Conservation (phyloP, 2,113 vertebrate genomes). For the Catharus fuscescens region DNA sequence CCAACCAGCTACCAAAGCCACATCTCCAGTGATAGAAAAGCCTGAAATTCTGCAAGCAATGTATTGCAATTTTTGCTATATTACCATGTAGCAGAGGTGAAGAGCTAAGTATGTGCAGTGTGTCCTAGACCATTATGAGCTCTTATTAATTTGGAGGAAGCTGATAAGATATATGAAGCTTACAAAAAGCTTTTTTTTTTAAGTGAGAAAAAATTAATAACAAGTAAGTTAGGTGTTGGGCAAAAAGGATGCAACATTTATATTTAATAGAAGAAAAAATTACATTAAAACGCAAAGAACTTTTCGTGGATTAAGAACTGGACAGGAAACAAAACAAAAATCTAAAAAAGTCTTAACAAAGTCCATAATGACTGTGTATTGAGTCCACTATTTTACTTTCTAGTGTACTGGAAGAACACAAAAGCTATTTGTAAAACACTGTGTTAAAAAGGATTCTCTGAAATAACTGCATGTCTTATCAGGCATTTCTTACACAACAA, state of each 20-base stretch:
- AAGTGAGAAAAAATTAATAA: neutral
- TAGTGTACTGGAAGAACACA: neutral
- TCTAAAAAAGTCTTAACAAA: rapidly evolving
- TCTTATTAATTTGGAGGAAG: neutral
- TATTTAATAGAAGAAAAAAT: neutral
- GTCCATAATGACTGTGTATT: neutral
- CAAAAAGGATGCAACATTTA: neutral
- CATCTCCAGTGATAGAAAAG: neutral
- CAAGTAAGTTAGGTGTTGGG: neutral
- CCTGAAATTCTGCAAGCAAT: neutral
- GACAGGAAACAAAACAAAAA: neutral
- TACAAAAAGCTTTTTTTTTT: neutral
- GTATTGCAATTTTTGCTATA: neutral
- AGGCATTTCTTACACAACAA: neutral
- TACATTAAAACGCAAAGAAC: neutral
- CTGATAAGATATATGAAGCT: neutral
- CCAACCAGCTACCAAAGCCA: neutral
- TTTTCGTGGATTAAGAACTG: neutral
- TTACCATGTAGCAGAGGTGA: neutral
- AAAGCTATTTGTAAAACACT: neutral
- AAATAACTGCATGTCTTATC: neutral
- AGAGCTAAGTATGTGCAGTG: neutral
- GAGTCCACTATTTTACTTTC: neutral
- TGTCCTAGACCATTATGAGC: neutral
- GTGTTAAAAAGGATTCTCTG: neutral